Evolutionary conservation across 1,140 invertebrate species (phyloP).

Genomic region (Laodelphax striatellus): DNA sequence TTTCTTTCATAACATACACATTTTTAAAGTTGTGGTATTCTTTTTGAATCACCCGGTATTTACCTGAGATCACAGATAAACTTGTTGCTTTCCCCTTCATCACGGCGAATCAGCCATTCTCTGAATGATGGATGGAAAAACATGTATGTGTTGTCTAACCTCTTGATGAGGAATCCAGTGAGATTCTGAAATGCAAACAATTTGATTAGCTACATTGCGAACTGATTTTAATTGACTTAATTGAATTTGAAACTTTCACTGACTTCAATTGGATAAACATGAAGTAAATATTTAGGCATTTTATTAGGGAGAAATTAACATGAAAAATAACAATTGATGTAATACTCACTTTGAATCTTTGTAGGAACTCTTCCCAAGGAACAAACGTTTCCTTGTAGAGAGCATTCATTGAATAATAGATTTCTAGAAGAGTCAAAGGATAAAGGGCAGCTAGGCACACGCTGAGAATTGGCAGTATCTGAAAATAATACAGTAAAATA

Average conservation of each 20-base stretch:
- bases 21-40: too few relatives aligned
- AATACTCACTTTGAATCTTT: conserved; percentile 58
- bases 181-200: conserved; percentile 39
- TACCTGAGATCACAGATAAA: conserved; percentile 77
- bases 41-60: background rate
- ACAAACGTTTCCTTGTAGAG: conserved; percentile 60
- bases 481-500: too few relatives aligned
- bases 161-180: conserved; percentile 74
- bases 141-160: conserved; percentile 88
- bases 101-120: conserved; percentile 88
- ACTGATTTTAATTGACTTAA: background rate
- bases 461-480: conserved; percentile 56
- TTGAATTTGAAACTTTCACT: too few relatives aligned
- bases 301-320: too few relatives aligned
- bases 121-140: conserved; percentile 94
- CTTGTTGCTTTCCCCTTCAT: conserved; percentile 78
- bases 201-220: too few relatives aligned
- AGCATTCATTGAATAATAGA: conserved; percentile 89
- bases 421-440: conserved; percentile 79
- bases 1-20: too few relatives aligned
- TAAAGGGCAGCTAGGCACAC: conserved; percentile 82
- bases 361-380: conserved; percentile 82
- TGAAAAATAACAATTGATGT: too few relatives aligned
- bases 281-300: background rate
- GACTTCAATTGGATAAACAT: background rate